These are phyloP conservation scores for Halichoeres trimaculatus DNA, from an alignment of 2,113 vertebrate genomes.

Conservation along the genomic window DNA sequence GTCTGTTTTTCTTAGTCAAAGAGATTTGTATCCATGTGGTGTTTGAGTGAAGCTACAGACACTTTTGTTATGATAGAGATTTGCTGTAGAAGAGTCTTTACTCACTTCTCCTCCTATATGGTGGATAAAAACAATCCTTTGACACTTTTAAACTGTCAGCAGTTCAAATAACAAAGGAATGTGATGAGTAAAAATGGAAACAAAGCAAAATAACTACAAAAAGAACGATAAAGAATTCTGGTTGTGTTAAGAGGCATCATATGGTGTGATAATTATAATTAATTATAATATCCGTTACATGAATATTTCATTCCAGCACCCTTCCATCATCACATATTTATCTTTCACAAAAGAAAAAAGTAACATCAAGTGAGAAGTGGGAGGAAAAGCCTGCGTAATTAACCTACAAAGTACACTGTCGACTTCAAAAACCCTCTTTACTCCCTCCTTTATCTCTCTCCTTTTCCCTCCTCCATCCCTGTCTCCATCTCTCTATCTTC, in stretches of 20 bases:
- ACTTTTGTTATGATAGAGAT: no score
- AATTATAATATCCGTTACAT: background rate
- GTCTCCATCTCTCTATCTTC: conserved; percentile 59
- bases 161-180: no score
- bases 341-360: conserved; percentile 1
- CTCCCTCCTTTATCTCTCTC: conserved; percentile 32
- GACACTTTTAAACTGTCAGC: no score
- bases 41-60: no score
- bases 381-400: conserved; percentile 55
- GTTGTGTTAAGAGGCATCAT: background rate
- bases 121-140: no score
- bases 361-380: conserved; percentile 29
- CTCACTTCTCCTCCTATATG: no score
- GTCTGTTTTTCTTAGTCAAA: no score
- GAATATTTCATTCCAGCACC: background rate
- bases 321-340: background rate
- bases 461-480: conserved; percentile 9
- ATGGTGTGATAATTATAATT: background rate
- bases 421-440: conserved; percentile 60
- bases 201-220: background rate
- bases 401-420: conserved; percentile 65
- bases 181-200: no score
- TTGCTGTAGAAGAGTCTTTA: no score
- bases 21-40: no score
- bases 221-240: background rate